Base-by-base conservation (phyloP, 2,888 invertebrate species). In the Hermodice carunculata region DNA sequence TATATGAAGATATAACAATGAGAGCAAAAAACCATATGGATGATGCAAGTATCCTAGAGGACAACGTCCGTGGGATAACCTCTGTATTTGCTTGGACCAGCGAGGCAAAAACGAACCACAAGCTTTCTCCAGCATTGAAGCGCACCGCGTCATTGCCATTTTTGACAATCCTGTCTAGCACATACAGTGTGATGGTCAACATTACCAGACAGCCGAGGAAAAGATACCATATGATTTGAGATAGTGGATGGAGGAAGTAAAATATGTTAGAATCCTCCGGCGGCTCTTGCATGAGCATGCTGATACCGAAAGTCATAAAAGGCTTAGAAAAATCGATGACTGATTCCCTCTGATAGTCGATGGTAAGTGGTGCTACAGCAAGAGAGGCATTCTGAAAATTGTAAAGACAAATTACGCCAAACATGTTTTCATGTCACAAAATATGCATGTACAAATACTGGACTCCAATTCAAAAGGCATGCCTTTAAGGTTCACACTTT, bases 141-240 rank as follows among this genome's bases (percentile, higher is more conserved):
- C 69, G 1, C 74, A 65, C 44, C 67, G 70, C 24, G n/a, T n/a
- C n/a, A n/a, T 81, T 78, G 46, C 77, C 61, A 43, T 77, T 73
- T 66, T 81, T 95, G 79, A 94, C 81, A 8, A 81, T 66, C 19
- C 73, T 67, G 54, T 83, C 83, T 31, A 83, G 78, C 11, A 76
- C 74, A 63, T 82, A 84, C 42, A 84, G 72, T 17, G 80, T 74
- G 46, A 84, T 71, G 65, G 80, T 80, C 64, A 83, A 78, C 22
- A 79, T 70, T 4, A 82, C 76, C 54, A 85, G 78, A 48, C 81
- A 77, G 29, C 76, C 77, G 40, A 81, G 63, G 1, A 82, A 78
- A 53, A 82, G 79, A 34, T 81, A 77, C 85, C 85, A 84, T 17
- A 83, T 80, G 11, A 52, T 70, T 62, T 34, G 74, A 74, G 60